Evolutionary conservation across 2,113 vertebrate genomes (phyloP), one percentile per base, ranked within the genome.

Genomic region (Puffinus mauretanicus): DNA sequence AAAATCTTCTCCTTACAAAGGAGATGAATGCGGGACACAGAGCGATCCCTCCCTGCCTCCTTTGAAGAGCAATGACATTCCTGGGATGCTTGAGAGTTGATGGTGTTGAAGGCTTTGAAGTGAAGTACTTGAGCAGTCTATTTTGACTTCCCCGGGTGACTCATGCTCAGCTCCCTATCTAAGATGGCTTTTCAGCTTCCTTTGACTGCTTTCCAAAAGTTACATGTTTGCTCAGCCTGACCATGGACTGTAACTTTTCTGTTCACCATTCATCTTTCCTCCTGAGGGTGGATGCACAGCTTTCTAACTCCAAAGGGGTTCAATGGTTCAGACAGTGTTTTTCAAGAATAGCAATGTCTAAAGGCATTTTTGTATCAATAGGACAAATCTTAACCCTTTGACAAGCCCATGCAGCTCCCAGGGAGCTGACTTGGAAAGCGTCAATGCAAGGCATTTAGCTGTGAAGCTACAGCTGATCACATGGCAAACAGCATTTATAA

Each of bases 21-120:
- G 60, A 81, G 95, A 79, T 57, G 73, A 90, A 67, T 66, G 54
- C 16, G 2, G 78, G 79, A 82, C 73, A 90, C 88, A 17, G 46
- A 81, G 67, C 0, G 1, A 69, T 75, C 93, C 25, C 36, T 88
- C 92, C 61, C 82, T 76, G 73, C 77, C 69, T 70, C 77, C 93
- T 92, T 73, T 70, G 90, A 93, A 90, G 93, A 96, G 85, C 95
- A 36, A 6, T 40, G 91, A 21, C 93, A 79, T 97, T 96, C 88
- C 96, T 64, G 82, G 46, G 76, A 93, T 95, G 91, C 90, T 96
- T 79, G 82, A 61, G 91, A 66, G 72, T n/a, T 82, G 86, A 60
- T 89, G 88, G 78, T 58, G 79, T 38, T 52, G 94, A 84, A 88
- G 76, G 84, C 95, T 98, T 97, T 97, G 97, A 97, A 96, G 95